Evolutionary conservation across 2,797 vertebrate species (phyloP).

Genomic region (Dallia pectoralis): DNA sequence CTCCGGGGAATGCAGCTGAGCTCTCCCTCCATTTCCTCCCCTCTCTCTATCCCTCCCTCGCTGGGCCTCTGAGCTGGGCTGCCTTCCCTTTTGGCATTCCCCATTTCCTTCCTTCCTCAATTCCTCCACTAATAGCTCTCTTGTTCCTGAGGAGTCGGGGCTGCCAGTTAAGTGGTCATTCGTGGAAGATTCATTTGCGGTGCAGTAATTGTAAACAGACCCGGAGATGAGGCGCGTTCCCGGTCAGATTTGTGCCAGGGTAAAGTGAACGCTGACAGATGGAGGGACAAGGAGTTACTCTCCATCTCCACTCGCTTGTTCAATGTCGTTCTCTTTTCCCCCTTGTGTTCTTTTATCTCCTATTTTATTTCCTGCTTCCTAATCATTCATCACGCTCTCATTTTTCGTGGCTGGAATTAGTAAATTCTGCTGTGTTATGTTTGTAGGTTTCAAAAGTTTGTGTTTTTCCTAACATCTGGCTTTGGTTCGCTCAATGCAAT

Average conservation of each 20-base stretch:
- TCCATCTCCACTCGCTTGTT: neutral
- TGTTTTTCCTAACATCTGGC: neutral
- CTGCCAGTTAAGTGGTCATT: slow-evolving; percentile 81
- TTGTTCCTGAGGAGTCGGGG: slow-evolving; percentile 82
- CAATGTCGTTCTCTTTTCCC: slow-evolving; percentile 40
- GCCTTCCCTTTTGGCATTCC: slow-evolving; percentile 81
- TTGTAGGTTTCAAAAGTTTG: slow-evolving; percentile 32
- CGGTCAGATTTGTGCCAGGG: slow-evolving; percentile 22
- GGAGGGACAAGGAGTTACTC: slow-evolving; percentile 12
- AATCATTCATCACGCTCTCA: slow-evolving; percentile 36
- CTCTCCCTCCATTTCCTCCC: slow-evolving; percentile 58
- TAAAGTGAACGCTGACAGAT: slow-evolving; percentile 31
- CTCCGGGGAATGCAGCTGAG: slow-evolving; percentile 66
- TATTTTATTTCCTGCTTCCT: slow-evolving; percentile 31
- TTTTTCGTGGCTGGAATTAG: slow-evolving; percentile 45
- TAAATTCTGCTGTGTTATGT: slow-evolving; percentile 28
- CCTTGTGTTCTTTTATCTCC: slow-evolving; percentile 8
- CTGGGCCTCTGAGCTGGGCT: slow-evolving; percentile 73
- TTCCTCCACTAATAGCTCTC: slow-evolving; percentile 82
- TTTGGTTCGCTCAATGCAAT: neutral
- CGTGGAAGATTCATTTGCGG: slow-evolving; percentile 83
- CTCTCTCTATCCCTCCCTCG: slow-evolving; percentile 53
- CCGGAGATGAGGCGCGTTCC: slow-evolving; percentile 22
- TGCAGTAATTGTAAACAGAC: slow-evolving; percentile 85
- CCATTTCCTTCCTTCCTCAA: slow-evolving; percentile 83